phyloP scores from a whole-genome alignment of 2,113 vertebrate genomes.

The Serilophus lunatus region DNA sequence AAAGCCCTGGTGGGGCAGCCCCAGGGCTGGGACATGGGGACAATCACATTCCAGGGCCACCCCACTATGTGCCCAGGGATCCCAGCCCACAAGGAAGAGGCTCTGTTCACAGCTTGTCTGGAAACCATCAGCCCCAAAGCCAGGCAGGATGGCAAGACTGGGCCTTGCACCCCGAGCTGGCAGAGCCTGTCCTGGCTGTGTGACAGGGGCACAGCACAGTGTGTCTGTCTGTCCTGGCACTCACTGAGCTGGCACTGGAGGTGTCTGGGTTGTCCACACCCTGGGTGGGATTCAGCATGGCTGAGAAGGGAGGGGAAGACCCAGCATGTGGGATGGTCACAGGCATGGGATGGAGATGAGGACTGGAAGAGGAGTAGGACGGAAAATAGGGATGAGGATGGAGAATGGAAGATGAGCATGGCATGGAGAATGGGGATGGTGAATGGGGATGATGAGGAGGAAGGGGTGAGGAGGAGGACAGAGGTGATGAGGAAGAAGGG shows the following conservation, averaged over 20 bases:
- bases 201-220: fast-evolving
- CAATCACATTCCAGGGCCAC: fast-evolving
- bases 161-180: neutral
- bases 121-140: neutral
- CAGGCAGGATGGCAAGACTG: fast-evolving
- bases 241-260: fast-evolving
- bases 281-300: neutral
- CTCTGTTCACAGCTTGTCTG: neutral
- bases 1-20: neutral
- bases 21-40: neutral
- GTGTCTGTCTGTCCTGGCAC: neutral
- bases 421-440: neutral
- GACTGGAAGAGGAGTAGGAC: neutral
- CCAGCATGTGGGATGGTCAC: fast-evolving
- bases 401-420: no score
- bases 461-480: neutral
- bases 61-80: fast-evolving
- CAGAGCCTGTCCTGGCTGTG: neutral
- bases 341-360: neutral
- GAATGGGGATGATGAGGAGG: neutral
- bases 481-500: neutral
- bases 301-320: neutral
- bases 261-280: neutral
- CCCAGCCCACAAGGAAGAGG: neutral
- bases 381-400: neutral